These are phyloP conservation scores for Marmota monax DNA, from an alignment of 2,113 vertebrate species.

Conservation along the genomic window DNA sequence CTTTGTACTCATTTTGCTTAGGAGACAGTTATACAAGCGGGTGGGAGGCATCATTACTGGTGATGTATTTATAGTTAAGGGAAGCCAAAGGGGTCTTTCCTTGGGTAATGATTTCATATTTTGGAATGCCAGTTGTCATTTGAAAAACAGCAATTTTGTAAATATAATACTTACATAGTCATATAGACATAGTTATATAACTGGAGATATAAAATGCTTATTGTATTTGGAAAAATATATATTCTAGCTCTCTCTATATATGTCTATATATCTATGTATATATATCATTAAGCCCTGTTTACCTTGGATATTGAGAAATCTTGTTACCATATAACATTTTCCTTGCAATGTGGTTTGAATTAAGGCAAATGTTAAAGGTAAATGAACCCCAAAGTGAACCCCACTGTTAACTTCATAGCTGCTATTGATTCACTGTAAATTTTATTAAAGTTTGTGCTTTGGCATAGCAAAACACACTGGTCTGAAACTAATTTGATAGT, in stretches of 20 bases:
- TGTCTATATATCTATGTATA: neutral
- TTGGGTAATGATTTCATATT: neutral
- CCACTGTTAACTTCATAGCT: slow-evolving; percentile 32
- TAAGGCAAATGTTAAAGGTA: slow-evolving; percentile 40
- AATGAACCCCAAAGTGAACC: neutral
- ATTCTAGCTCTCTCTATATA: neutral
- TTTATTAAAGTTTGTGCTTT: slow-evolving; percentile 51
- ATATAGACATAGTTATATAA: neutral
- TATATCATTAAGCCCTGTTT: neutral
- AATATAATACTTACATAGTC: neutral
- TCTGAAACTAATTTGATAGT: slow-evolving; percentile 21
- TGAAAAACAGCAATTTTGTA: neutral
- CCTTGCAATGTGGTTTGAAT: slow-evolving; percentile 56
- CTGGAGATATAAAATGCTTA: neutral
- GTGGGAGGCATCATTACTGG: neutral
- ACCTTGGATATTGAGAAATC: neutral
- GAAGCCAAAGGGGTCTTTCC: neutral
- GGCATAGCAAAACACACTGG: slow-evolving; percentile 12
- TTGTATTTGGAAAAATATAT: neutral
- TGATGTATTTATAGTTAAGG: neutral
- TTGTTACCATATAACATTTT: slow-evolving; percentile 37
- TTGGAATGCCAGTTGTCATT: neutral
- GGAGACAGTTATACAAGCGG: neutral
- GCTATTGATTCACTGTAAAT: slow-evolving; percentile 45
- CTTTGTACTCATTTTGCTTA: neutral